Evolutionary conservation across 2,113 vertebrate species (phyloP), one percentile per base, ranked within the genome.

Genomic region (Oncorhynchus mykiss): DNA sequence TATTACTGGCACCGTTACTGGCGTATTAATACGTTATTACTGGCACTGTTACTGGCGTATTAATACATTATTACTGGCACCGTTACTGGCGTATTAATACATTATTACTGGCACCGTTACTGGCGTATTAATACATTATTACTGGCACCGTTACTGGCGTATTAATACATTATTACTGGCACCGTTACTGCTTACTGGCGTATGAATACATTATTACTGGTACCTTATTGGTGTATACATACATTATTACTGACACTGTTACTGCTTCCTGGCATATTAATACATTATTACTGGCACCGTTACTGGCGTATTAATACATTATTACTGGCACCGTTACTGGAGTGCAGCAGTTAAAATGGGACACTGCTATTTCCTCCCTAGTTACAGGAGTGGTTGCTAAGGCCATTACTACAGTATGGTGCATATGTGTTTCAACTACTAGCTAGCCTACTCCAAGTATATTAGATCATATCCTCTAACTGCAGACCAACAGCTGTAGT

Each of bases 381-480:
- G 88, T 86, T 83, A 86, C 79, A 76, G 70, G 77, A 74, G 78
- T 39, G 69, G 86, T 89, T 88, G 82, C 86, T 80, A 87, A 83
- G 85, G 82, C 73, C 62, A 25, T 86, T 78, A 68, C 51, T 76
- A 65, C 27, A 60, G 76, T 81, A 80, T 80, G 73, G 67, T 79
- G 18, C 5, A 51, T 74, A 31, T 73, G 77, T 62, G 65, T 74
- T 81, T 51, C n/a, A 51, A 27, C 27, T 24, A 49, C 29, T 51
- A 24, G 73, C 22, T 51, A 29, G 73, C 77, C 25, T 18, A 45
- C 72, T 80, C 82, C 71, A 72, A 48, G 79, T 81, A 79, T 75
- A 82, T 87, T 85, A 83, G 81, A 82, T 82, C 20, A 66, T 49
- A 49, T 70, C 20, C 68, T 70, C 11, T 49, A 22, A 20, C 59